A percentile compares a stretch with the other conserved stretches of the same genome.
Conservation (phyloP, 2,797 vertebrate genomes). For the Cossypha caffra region DNA sequence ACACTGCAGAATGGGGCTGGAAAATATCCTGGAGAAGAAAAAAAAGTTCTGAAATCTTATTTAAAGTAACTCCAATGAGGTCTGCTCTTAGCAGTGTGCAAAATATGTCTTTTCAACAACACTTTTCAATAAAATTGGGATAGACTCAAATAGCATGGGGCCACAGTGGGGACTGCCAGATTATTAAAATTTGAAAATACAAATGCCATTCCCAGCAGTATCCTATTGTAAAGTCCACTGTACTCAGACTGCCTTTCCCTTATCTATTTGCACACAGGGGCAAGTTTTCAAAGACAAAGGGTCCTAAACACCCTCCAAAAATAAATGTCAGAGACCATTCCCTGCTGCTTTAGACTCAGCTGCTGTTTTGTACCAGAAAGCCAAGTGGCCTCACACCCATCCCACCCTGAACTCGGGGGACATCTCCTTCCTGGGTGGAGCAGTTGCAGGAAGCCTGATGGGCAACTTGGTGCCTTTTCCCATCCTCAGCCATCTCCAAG, state of each 20-base stretch:
- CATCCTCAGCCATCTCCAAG: background rate
- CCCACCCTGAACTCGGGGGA: rapidly evolving
- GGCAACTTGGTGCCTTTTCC: background rate
- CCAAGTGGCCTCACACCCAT: rapidly evolving
- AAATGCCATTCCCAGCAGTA: background rate
- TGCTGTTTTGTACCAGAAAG: background rate
- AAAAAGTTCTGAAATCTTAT: background rate
- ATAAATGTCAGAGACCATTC: rapidly evolving
- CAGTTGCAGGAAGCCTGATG: rapidly evolving
- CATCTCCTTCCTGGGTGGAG: background rate
- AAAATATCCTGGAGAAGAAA: background rate
- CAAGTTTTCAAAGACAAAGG: background rate
- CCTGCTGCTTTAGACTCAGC: background rate
- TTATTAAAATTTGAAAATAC: constrained; percentile 3
- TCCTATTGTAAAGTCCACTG: background rate
- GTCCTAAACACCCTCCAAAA: background rate
- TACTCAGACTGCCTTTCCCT: background rate
- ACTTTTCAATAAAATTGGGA: constrained; percentile 31
- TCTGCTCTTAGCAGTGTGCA: background rate
- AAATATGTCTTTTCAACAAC: constrained; percentile 23
- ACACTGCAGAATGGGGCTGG: background rate
- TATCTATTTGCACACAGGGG: background rate
- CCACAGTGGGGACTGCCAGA: background rate
- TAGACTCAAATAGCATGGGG: constrained; percentile 1
- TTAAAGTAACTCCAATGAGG: background rate